Conservation (phyloP, 2,888 invertebrate species). For the Limenitis camilla region DNA sequence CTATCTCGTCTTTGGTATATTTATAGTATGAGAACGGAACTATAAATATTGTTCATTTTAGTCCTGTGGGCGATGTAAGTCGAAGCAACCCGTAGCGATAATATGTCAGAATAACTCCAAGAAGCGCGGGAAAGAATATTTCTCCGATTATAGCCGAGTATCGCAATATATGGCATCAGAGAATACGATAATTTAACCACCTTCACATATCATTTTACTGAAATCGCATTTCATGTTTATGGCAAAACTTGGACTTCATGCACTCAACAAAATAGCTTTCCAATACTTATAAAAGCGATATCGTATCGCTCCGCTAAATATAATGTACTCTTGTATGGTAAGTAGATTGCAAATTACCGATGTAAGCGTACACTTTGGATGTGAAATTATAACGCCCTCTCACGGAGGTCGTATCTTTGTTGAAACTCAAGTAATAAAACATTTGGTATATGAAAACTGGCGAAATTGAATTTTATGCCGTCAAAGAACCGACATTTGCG, state of each 20-base stretch:
- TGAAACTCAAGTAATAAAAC: conserved; percentile 10
- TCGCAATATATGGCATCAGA: conserved; percentile 19
- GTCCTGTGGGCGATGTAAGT: conserved; percentile 56
- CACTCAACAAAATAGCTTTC: conserved; percentile 73
- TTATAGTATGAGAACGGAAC: conserved; percentile 48
- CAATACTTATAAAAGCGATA: conserved; percentile 67
- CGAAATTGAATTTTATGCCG: conserved; percentile 45
- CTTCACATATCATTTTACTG: conserved; percentile 68
- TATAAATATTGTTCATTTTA: conserved; percentile 69
- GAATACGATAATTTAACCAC: conserved; percentile 34
- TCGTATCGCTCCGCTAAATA: conserved; percentile 39
- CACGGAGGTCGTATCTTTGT: conserved; percentile 15
- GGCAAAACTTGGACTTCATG: conserved; percentile 70
- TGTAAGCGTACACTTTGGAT: conserved; percentile 19
- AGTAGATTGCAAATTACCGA: conserved; percentile 21
- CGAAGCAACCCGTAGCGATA: conserved; percentile 35
- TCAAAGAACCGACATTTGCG: conserved; percentile 52
- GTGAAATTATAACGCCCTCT: conserved; percentile 16
- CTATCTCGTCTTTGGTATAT: too few relatives aligned
- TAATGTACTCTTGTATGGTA: conserved; percentile 18
- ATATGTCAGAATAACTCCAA: conserved; percentile 37
- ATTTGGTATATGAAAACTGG: conserved; percentile 12
- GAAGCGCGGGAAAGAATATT: conserved; percentile 20
- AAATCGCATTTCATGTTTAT: conserved; percentile 71
- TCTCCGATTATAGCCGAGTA: conserved; percentile 15